These are phyloP conservation scores for Brachionus paranguensis DNA, from an alignment of 1,140 invertebrate genomes.

Conservation along the genomic window DNA sequence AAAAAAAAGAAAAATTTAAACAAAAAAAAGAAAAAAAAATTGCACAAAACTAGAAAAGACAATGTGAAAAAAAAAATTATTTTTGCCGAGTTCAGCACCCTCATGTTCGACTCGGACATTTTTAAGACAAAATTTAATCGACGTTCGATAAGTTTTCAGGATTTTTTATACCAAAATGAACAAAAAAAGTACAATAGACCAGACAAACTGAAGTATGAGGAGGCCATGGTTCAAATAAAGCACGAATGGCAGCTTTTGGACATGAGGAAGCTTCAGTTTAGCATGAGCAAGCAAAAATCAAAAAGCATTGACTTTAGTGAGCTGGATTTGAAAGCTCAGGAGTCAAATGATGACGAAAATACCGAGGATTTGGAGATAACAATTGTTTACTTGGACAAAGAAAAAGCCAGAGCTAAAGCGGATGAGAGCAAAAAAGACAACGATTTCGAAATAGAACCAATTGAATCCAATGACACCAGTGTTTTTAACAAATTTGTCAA, in stretches of 20 bases:
- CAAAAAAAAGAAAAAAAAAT: not conserved
- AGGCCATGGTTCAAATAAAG: not conserved
- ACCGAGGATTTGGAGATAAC: constrained; percentile 7
- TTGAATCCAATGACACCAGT: not conserved
- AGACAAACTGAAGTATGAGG: not conserved
- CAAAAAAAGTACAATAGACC: not conserved
- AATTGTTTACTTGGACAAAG: constrained; percentile 24
- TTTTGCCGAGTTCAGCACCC: not conserved
- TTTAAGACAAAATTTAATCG: not conserved
- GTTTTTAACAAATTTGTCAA: constrained; percentile 22
- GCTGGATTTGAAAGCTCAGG: not conserved
- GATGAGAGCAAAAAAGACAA: not conserved
- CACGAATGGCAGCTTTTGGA: not conserved
- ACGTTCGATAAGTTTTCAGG: not conserved
- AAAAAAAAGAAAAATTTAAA: constrained; percentile 37
- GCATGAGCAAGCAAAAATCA: not conserved
- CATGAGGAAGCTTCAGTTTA: not conserved
- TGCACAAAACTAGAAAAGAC: not conserved
- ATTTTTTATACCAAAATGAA: not conserved
- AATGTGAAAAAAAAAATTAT: not conserved
- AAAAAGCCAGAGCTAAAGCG: not conserved
- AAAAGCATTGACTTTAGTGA: constrained; percentile 11
- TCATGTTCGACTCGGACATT: not conserved
- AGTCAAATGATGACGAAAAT: not conserved
- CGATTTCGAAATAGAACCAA: not conserved